phyloP scores from a whole-genome alignment of 1,140 invertebrate species.

The Drosophila nasuta region DNA sequence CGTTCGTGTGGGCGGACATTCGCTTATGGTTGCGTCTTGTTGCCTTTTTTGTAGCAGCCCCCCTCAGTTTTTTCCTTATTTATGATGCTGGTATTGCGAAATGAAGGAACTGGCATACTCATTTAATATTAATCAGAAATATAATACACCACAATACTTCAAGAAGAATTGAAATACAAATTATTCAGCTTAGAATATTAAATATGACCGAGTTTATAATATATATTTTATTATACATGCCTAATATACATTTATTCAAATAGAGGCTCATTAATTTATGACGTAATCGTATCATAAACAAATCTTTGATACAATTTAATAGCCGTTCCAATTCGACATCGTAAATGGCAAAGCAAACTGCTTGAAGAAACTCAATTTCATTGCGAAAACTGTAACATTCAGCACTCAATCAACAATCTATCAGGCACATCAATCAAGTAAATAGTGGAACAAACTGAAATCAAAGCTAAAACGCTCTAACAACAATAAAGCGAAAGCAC shows the following conservation, averaged over 20 bases:
- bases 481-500: constrained; percentile 52
- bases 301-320: neutral
- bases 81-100: constrained; percentile 40
- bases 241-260: too few relatives aligned
- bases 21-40: constrained; percentile 29
- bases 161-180: neutral
- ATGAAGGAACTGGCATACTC: constrained; percentile 23
- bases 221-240: neutral
- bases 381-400: constrained; percentile 51
- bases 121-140: constrained; percentile 2
- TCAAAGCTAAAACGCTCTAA: constrained; percentile 38
- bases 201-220: too few relatives aligned
- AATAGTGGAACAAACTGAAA: constrained; percentile 43
- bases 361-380: constrained; percentile 22
- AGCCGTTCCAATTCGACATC: constrained; percentile 1
- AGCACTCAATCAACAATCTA: constrained; percentile 64
- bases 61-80: constrained; percentile 15
- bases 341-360: constrained; percentile 26
- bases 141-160: neutral
- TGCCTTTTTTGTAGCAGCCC: constrained; percentile 4
- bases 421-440: constrained; percentile 60
- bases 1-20: constrained; percentile 45
- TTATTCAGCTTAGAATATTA: neutral
- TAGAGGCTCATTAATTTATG: too few relatives aligned
- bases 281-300: neutral